phyloP scores from a whole-genome alignment of 2,888 invertebrate genomes.

The Cordylochernes scorpioides region DNA sequence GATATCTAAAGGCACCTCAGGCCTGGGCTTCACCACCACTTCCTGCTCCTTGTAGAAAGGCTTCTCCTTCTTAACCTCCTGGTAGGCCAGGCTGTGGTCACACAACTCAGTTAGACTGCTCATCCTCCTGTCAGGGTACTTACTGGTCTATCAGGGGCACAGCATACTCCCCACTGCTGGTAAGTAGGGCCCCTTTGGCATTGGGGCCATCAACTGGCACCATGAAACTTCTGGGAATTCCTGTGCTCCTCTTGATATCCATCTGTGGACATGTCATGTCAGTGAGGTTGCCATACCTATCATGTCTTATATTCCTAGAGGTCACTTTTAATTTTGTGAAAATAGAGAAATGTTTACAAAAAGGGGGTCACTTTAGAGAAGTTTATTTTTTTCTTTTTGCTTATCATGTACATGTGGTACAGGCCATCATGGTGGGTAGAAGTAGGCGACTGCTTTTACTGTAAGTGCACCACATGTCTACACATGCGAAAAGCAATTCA shows the following conservation, averaged over 20 bases:
- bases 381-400: too few species aligned
- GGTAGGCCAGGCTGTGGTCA: constrained; percentile 40
- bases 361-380: too few species aligned
- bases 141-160: constrained; percentile 66
- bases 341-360: too few species aligned
- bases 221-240: constrained; percentile 88
- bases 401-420: too few species aligned
- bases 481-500: too few species aligned
- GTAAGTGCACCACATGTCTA: too few species aligned
- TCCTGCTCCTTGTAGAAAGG: constrained; percentile 32
- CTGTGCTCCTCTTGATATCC: constrained; percentile 76
- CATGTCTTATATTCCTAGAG: too few species aligned
- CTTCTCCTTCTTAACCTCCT: constrained; percentile 39
- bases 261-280: too few species aligned
- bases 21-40: constrained; percentile 14
- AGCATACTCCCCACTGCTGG: constrained; percentile 57
- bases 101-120: constrained; percentile 3
- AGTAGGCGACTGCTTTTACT: too few species aligned
- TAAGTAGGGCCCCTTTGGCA: constrained; percentile 72
- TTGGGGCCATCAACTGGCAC: constrained; percentile 65
- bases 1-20: constrained; percentile 61
- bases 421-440: too few species aligned
- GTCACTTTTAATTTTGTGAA: too few species aligned
- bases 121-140: constrained; percentile 21
- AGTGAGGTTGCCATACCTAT: too few species aligned